Conservation (phyloP, 2,797 vertebrate species). For the Lithobates pipiens region DNA sequence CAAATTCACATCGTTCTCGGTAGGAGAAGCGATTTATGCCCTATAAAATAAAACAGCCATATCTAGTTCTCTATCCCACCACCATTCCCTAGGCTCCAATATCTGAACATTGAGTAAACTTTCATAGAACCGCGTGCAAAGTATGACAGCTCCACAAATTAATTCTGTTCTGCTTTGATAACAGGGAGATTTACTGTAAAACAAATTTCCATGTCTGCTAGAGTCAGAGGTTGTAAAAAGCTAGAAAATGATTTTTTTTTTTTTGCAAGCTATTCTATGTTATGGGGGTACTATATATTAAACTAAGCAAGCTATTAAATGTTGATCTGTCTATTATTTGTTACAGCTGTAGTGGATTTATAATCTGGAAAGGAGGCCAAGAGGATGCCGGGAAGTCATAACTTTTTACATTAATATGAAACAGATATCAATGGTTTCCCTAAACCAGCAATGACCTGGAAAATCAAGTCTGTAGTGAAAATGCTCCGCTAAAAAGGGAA, state of each 20-base stretch:
- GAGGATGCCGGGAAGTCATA: background rate
- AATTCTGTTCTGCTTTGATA: constrained; percentile 24
- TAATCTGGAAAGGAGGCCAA: background rate
- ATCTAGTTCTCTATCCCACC: constrained; percentile 34
- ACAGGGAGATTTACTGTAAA: constrained; percentile 33
- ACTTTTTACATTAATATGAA: background rate
- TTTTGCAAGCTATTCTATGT: background rate
- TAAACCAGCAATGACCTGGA: too few species aligned
- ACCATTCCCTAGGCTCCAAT: constrained; percentile 47
- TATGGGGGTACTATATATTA: background rate
- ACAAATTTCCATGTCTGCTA: constrained; percentile 36
- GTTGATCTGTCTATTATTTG: background rate
- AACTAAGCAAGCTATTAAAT: background rate
- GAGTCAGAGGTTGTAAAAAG: constrained; percentile 20
- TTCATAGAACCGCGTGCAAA: constrained; percentile 48
- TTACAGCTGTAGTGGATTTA: background rate
- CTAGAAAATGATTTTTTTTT: constrained; percentile 9
- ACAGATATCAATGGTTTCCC: too few species aligned
- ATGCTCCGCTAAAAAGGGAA: too few species aligned
- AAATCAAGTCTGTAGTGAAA: too few species aligned
- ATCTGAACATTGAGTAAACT: constrained; percentile 51
- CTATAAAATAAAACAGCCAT: constrained; percentile 43
- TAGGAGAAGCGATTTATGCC: constrained; percentile 34
- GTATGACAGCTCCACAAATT: constrained; percentile 45
- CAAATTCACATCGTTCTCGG: background rate